Evolutionary conservation across 92 coral and sea anemone genomes (phyloP), one percentile per base, ranked within the genome.

Genomic region (Phymanthus crucifer): DNA sequence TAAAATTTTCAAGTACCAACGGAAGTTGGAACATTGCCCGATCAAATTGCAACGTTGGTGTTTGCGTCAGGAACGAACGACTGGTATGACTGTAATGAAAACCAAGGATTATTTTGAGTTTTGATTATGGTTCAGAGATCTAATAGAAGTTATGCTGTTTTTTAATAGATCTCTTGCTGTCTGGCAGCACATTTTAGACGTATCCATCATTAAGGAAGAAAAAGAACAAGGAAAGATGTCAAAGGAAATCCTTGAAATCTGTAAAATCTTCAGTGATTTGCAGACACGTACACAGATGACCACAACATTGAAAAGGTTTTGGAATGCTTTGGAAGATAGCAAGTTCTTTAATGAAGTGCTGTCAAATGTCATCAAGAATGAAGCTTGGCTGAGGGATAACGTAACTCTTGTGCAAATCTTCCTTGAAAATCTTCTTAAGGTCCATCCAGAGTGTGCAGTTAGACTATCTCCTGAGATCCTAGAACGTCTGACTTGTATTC

Each of bases 251-350:
- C 56, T 76, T 71, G 24, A 38, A 34, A 37, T 76, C 38, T 76
- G 80, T 64, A 21, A 64, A 35, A 57, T n/a, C 32, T 46, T 76
- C 3, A 32, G 26, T 35, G 66, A 31, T 19, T 12, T 64, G 23
- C 80, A 58, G 34, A 0, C 36, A 24, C 78, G 12, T 9, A n/a
- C 66, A 11, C 71, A 61, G 57, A 35, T 76, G 72, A 26, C 80
- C 7, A 40, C 54, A 0, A 35, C 46, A 12, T 23, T 64, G 12
- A 64, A 37, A 17, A 14, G 29, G 10, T 61, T 76, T 32, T 76
- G 80, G 80, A 4, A 17, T 24, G 27, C 80, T 7, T 64, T 76
- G 26, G 67, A 76, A 58, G 80, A 70, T n/a, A 76, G 71, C 32
- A 32, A 35, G 32, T 76, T 76, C 37, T 76, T 76, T n/a, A 76